These are phyloP conservation scores for Pelecanus crispus DNA, from an alignment of 2,113 vertebrate genomes.

Conservation along the genomic window DNA sequence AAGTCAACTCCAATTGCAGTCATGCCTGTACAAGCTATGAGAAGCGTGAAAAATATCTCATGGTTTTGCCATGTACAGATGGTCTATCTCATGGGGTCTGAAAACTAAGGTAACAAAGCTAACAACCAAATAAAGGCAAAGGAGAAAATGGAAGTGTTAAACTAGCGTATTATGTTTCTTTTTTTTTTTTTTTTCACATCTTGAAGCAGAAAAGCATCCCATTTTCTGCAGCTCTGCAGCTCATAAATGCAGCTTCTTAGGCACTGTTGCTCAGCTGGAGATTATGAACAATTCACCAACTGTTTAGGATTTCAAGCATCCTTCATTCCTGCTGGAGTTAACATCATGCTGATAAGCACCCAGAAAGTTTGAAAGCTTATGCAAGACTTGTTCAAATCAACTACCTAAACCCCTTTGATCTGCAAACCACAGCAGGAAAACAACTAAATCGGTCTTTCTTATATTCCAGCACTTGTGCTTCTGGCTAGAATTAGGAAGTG, in stretches of 20 bases:
- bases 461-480: neutral
- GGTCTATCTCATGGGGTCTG: neutral
- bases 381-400: slow-evolving; percentile 12
- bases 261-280: neutral
- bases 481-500: neutral
- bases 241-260: neutral
- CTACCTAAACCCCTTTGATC: neutral
- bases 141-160: neutral
- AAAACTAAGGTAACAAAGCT: neutral
- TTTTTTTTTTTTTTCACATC: neutral
- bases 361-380: neutral
- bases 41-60: neutral
- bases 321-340: neutral
- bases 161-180: neutral
- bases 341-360: neutral
- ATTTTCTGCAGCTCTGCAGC: neutral
- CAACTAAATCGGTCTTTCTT: neutral
- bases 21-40: neutral
- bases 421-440: neutral
- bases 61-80: neutral
- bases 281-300: slow-evolving; percentile 8
- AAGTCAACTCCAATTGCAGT: slow-evolving; percentile 29
- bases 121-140: neutral
- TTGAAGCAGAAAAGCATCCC: neutral
- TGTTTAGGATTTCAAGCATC: neutral